Conservation (phyloP, 2,113 vertebrate species). For the Cygnus buccinator region DNA sequence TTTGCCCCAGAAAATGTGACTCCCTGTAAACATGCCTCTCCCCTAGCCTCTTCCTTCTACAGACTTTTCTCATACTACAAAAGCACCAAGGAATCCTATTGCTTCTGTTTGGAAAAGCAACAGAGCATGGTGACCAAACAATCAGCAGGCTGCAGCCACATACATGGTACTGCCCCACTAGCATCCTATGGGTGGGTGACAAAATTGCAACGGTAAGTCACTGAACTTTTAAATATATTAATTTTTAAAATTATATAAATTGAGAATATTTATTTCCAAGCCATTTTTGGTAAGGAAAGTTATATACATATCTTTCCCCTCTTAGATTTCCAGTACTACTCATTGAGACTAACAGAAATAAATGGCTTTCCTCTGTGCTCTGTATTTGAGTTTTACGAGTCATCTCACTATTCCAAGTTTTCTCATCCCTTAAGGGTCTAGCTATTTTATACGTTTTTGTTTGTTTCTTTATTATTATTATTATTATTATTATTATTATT, state of each 20-base stretch:
- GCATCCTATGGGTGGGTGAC: accelerated
- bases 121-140: neutral
- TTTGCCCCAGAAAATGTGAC: neutral
- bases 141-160: neutral
- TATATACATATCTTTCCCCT: neutral
- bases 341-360: neutral
- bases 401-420: conserved; percentile 35
- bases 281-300: neutral
- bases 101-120: neutral
- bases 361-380: neutral
- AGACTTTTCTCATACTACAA: neutral
- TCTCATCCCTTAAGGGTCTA: conserved; percentile 27
- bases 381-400: conserved; percentile 29
- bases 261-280: neutral
- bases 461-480: neutral
- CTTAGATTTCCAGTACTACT: neutral
- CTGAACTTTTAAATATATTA: neutral
- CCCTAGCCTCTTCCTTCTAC: neutral
- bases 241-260: neutral
- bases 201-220: neutral
- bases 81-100: neutral
- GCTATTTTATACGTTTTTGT: neutral
- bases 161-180: accelerated
- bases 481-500: no score
- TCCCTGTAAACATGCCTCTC: neutral